phyloP scores from a whole-genome alignment of 2,113 vertebrate species.

The Gambusia affinis region DNA sequence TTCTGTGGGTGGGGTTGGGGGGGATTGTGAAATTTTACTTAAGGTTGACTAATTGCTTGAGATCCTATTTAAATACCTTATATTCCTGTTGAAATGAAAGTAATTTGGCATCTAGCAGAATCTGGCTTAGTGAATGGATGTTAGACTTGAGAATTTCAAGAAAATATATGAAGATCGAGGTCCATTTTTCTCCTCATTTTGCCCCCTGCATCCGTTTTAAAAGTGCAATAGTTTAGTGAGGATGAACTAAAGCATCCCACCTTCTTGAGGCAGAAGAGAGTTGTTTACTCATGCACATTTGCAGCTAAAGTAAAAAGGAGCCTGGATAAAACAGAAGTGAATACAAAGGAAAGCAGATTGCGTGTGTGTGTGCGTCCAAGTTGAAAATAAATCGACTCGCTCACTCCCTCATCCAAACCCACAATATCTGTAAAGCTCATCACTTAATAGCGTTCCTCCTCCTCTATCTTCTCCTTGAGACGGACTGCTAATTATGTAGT shows the following conservation, averaged over 20 bases:
- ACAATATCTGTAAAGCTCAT: constrained; percentile 52
- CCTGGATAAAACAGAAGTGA: neutral
- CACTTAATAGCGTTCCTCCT: constrained; percentile 66
- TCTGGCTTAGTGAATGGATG: neutral
- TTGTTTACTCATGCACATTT: constrained; percentile 34
- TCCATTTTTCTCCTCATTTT: neutral
- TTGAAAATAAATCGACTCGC: constrained; percentile 30
- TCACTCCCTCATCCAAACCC: neutral
- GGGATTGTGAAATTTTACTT: neutral
- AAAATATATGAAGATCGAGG: neutral
- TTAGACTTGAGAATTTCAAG: neutral
- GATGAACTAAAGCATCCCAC: constrained; percentile 8
- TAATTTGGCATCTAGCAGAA: neutral
- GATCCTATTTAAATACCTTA: neutral
- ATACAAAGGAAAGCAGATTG: constrained; percentile 15
- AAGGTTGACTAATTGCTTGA: neutral
- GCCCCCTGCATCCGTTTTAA: neutral
- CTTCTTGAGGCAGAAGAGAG: neutral
- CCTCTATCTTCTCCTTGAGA: constrained; percentile 62
- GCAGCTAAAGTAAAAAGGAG: constrained; percentile 39
- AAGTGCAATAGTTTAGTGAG: constrained; percentile 42
- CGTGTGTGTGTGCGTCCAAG: constrained; percentile 8
- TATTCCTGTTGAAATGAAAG: neutral
- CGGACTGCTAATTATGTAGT: constrained; percentile 75
- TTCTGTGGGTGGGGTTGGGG: neutral